Evolutionary conservation across 2,113 vertebrate genomes (phyloP).

Genomic region (Melanerpes aurifrons): DNA sequence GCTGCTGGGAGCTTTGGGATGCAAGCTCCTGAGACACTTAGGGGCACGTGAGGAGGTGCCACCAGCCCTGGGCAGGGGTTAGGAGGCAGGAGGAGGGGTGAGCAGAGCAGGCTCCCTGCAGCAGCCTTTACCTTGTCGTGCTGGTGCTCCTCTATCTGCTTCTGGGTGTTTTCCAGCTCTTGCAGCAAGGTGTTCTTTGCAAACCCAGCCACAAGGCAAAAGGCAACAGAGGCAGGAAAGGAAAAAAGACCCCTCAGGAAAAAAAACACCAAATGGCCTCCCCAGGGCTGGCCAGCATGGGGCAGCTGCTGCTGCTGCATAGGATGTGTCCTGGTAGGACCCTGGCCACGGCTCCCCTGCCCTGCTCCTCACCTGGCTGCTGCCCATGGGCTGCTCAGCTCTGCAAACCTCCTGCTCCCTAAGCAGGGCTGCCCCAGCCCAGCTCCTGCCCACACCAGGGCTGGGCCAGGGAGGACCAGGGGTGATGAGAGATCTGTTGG

Average conservation of each 20-base stretch:
- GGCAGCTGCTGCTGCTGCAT: too few relatives aligned
- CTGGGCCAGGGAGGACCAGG: accelerated
- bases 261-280: neutral
- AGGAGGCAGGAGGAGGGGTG: neutral
- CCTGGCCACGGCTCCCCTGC: neutral
- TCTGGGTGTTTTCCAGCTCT: conserved; percentile 93
- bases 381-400: neutral
- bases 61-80: accelerated
- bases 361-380: neutral
- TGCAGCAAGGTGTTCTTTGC: conserved; percentile 90
- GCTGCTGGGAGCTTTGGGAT: conserved; percentile 15
- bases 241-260: conserved; percentile 13
- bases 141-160: conserved; percentile 93
- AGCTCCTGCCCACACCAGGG: neutral
- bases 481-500: neutral
- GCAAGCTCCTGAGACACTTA: neutral
- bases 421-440: neutral
- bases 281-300: accelerated
- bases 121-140: conserved; percentile 86
- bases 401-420: neutral
- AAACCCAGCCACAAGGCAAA: conserved; percentile 15
- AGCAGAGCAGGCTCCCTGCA: neutral
- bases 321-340: neutral
- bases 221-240: conserved; percentile 45
- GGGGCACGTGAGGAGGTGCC: neutral